Evolutionary conservation across 2,797 vertebrate species (phyloP).

Genomic region (Macroramphosus scolopax): DNA sequence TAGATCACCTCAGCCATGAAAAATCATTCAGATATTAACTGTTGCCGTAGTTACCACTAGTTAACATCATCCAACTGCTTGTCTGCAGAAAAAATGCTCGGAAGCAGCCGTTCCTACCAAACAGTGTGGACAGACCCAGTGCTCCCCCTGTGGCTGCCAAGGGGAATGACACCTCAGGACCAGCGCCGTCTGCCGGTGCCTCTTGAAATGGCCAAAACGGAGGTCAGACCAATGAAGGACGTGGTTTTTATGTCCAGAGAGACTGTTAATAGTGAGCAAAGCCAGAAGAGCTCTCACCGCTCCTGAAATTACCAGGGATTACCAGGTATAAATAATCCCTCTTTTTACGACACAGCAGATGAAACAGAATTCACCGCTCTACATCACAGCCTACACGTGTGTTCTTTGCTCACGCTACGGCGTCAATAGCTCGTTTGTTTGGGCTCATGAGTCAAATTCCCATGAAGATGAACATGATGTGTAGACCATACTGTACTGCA

Average conservation of each 20-base stretch:
- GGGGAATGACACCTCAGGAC: constrained; percentile 47
- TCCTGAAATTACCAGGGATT: constrained; percentile 48
- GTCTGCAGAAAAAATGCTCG: constrained; percentile 63
- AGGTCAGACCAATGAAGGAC: constrained; percentile 44
- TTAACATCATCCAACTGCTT: constrained; percentile 48
- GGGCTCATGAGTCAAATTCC: constrained; percentile 14
- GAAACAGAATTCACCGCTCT: constrained; percentile 29
- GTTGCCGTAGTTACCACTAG: no score
- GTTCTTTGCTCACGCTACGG: no score
- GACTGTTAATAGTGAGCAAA: constrained; percentile 21
- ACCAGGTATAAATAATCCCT: constrained; percentile 40
- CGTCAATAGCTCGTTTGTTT: no score
- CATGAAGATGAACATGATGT: constrained; percentile 2
- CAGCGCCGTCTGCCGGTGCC: constrained; percentile 11
- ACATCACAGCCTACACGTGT: constrained; percentile 21
- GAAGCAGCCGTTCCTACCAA: constrained; percentile 36
- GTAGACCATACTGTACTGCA: constrained; percentile 8
- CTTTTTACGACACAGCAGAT: constrained; percentile 38
- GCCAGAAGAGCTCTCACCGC: constrained; percentile 33
- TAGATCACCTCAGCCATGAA: not conserved
- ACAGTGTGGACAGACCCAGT: constrained; percentile 54
- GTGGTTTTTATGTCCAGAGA: constrained; percentile 31
- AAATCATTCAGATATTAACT: not conserved
- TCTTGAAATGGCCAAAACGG: constrained; percentile 24
- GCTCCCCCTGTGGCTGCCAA: constrained; percentile 74